Base-by-base conservation (phyloP, 2,113 vertebrate species). In the Motacilla tschutschensis region DNA sequence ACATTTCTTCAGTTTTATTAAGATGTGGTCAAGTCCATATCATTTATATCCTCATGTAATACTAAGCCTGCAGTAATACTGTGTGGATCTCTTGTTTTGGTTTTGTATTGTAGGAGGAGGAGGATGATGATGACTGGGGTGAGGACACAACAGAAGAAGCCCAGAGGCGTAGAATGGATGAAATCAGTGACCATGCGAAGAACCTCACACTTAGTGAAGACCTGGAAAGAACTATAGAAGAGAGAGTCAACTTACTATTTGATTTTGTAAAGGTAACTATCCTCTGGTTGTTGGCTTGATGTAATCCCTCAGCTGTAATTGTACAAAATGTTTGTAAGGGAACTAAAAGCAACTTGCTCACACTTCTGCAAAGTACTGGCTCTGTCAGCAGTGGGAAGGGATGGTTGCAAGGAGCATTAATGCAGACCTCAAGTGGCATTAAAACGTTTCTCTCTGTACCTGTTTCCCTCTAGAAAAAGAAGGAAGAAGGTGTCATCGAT, bases 131-230 rank as follows among this genome's bases (percentile, higher is more conserved):
- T 38, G 99, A 99, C 81, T 99, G 99, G 99, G 99, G 98, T 9
- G 99, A 99, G 93, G 99, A 99, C 92, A 99, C 99, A 10, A 99
- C 99, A 8, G 98, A 98, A 95, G 99, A 99, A 95, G 99, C 99
- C 20, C 98, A 99, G 91, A 96, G 98, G 64, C 97, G 98, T 21
- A 96, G 99, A 80, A 99, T 99, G 99, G 98, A 99, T 92, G 99
- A 99, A 96, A 99, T 99, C 93, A 99, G 99, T 64, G 98, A 99
- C 83, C 99, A 98, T 36, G 99, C 98, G 18, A 99, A 99, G 96
- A 98, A 98, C 92, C 97, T 99, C 62, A 99, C 99, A 0, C 98
- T 99, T 79, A 98, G 98, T 73, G 99, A 99, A 60, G 99, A 99
- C 83, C 93, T 99, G 94, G 98, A 99, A 96, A 99, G 98, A 93